Conservation (phyloP, 2,113 vertebrate genomes). For the Puma concolor region DNA sequence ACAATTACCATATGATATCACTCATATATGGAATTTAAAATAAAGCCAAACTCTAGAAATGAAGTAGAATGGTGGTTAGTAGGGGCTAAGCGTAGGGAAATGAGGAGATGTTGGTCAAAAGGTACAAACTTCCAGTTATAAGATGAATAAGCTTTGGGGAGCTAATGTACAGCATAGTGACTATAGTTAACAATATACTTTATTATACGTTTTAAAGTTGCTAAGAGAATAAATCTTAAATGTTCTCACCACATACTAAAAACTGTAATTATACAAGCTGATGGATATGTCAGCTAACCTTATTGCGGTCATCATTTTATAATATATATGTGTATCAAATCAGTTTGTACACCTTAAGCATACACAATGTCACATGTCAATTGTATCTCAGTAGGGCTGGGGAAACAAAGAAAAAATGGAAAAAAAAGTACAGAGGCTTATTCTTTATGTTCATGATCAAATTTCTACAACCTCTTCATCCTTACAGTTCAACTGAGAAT, state of each 20-base stretch:
- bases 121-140: neutral
- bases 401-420: neutral
- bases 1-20: neutral
- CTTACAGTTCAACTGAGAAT: neutral
- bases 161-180: neutral
- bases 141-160: neutral
- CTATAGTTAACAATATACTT: neutral
- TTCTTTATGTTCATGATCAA: neutral
- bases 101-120: neutral
- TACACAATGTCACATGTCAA: neutral
- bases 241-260: neutral
- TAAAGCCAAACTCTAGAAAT: neutral
- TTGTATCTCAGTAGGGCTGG: neutral
- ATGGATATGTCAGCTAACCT: neutral
- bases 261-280: neutral
- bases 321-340: neutral
- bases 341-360: neutral
- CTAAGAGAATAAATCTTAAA: neutral
- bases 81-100: neutral
- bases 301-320: neutral
- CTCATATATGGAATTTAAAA: neutral
- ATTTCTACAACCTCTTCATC: neutral
- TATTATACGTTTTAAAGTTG: neutral
- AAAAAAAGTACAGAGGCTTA: neutral
- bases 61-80: neutral